Conservation (phyloP, 2,797 vertebrate genomes). For the Urosaurus nigricauda region DNA sequence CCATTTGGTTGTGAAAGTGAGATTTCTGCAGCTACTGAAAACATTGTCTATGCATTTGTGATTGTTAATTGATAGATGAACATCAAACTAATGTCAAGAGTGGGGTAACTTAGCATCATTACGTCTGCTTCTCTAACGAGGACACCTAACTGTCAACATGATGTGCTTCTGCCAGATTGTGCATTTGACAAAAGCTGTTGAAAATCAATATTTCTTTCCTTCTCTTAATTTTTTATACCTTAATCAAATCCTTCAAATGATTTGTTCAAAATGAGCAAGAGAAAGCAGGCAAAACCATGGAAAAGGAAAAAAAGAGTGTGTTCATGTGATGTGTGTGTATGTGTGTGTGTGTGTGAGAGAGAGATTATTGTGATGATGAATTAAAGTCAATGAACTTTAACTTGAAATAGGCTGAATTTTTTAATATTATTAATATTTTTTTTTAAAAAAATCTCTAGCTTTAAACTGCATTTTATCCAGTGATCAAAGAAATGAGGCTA, state of each 20-base stretch:
- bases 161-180: slow-evolving; percentile 16
- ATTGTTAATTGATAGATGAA: not conserved
- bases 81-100: not conserved
- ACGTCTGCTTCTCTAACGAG: slow-evolving; percentile 24
- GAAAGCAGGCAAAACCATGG: too few species aligned
- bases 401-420: not conserved
- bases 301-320: too few species aligned
- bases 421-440: too few species aligned
- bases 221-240: slow-evolving; percentile 5
- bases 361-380: not conserved
- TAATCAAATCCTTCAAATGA: too few species aligned
- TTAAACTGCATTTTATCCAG: too few species aligned
- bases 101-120: slow-evolving; percentile 16
- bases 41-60: not conserved
- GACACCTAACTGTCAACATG: slow-evolving; percentile 39
- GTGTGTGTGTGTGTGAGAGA: too few species aligned
- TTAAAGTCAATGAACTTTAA: slow-evolving; percentile 26
- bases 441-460: too few species aligned
- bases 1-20: not conserved
- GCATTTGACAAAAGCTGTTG: slow-evolving; percentile 10
- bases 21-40: not conserved
- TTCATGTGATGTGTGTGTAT: too few species aligned
- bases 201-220: not conserved
- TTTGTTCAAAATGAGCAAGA: too few species aligned
- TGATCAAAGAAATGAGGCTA: too few species aligned